Conservation (phyloP, 2,113 vertebrate species). For the Scatophagus argus region DNA sequence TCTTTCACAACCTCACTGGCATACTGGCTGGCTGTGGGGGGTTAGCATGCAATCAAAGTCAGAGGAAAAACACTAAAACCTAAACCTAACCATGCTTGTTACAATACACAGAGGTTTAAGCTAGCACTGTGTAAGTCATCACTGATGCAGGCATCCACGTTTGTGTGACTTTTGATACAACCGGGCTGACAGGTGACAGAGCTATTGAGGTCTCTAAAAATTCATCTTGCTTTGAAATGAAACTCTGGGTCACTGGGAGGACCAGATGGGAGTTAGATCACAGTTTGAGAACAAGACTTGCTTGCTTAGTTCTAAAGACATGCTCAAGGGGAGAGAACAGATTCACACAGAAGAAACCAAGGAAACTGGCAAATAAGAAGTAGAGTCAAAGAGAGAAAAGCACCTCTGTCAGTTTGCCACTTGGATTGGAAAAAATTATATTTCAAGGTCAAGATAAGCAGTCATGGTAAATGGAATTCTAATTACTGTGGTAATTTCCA, state of each 20-base stretch:
- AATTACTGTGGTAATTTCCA: constrained; percentile 65
- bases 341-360: constrained; percentile 26
- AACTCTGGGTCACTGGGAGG: constrained; percentile 13
- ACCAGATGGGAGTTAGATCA: constrained; percentile 40
- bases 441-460: constrained; percentile 72
- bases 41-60: constrained; percentile 24
- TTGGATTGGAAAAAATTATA: constrained; percentile 30
- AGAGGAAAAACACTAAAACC: neutral
- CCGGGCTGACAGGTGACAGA: constrained; percentile 16
- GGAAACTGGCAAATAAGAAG: constrained; percentile 33
- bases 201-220: constrained; percentile 1
- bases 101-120: constrained; percentile 1
- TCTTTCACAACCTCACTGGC: constrained; percentile 32
- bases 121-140: neutral
- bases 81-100: neutral
- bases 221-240: constrained; percentile 44
- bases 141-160: neutral
- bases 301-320: constrained; percentile 29
- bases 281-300: constrained; percentile 38
- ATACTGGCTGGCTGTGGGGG: constrained; percentile 3
- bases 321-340: constrained; percentile 32
- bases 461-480: constrained; percentile 65
- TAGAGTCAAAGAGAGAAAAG: neutral
- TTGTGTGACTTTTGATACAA: constrained; percentile 23
- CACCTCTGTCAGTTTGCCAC: constrained; percentile 21